A percentile compares a stretch with the other conserved stretches of the same genome.
Evolutionary conservation across 2,888 invertebrate genomes (phyloP).

Genomic region (Sarcophaga variegata): DNA sequence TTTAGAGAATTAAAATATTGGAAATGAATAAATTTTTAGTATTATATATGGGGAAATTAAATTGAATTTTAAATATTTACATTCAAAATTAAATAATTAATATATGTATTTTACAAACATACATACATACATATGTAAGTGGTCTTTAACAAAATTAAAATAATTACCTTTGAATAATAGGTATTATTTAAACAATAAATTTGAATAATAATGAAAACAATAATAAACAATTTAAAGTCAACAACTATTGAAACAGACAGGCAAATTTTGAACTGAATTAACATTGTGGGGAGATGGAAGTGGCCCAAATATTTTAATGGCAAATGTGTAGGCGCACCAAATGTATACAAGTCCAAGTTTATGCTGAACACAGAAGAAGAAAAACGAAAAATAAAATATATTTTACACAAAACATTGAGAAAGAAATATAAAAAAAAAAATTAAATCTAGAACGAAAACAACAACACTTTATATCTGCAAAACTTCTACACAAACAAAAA

Average conservation of each 20-base stretch:
- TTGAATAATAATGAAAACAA: constrained; percentile 39
- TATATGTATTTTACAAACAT: constrained; percentile 1
- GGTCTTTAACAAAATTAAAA: constrained; percentile 4
- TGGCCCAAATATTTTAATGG: constrained; percentile 68
- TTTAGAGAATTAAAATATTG: not conserved
- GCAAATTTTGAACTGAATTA: constrained; percentile 28
- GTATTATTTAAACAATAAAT: constrained; percentile 55
- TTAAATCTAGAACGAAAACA: constrained; percentile 56
- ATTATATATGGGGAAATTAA: not conserved
- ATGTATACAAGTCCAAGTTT: constrained; percentile 73
- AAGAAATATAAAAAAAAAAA: constrained; percentile 32
- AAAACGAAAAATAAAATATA: constrained; percentile 40
- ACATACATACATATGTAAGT: not conserved
- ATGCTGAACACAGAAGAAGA: constrained; percentile 65
- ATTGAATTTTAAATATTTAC: no score
- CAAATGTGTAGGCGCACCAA: constrained; percentile 69
- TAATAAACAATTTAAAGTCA: constrained; percentile 53
- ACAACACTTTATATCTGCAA: constrained; percentile 57
- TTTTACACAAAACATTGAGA: constrained; percentile 52
- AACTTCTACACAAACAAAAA: constrained; percentile 48
- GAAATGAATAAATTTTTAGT: not conserved
- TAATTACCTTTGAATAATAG: constrained; percentile 56
- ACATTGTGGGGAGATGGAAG: constrained; percentile 58
- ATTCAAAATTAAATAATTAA: not conserved
- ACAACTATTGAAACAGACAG: not conserved